Evolutionary conservation across 2,888 invertebrate species (phyloP), one percentile per base, ranked within the genome.

Genomic region (Pelosia muscerda): DNA sequence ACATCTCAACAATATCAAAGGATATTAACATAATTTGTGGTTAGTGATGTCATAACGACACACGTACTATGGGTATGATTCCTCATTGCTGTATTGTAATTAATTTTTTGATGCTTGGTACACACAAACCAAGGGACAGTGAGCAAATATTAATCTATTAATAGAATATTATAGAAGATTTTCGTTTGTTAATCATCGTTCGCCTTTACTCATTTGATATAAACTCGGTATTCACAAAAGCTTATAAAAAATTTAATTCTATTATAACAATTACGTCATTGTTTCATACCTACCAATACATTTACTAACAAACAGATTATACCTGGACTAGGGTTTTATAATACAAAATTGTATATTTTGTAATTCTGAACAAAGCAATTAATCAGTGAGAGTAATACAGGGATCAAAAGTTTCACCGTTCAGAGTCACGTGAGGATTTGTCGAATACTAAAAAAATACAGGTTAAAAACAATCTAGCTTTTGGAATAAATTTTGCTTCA

Each of bases 211-310:
- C 5, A 19, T 19, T 42, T 49, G 19, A 6, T 42, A 9, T 49
- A 9, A n/a, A 49, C 49, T n/a, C 49, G n/a, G n/a, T 49, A 8
- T 49, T 19, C 19, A 19, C 9, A 49, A n/a, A n/a, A 19, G 49
- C 1, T 19, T 19, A 19, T 8, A 42, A 76, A 69, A 72, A 22
- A 54, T 67, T 78, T 11, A 2, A 23, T 10, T 53, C 53, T 22
- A 15, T 13, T 15, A 38, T 38, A 15, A 38, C 38, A 38, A 42
- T 42, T 42, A 42, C 19, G 42, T 15, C 38, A 15, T 15, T 38
- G 38, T 6, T 42, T 10, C 2, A 34, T 34, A 13, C 11, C 8
- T 22, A 54, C 9, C 11, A 2, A 25, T 54, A 23, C 13, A 23
- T 26, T 19, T 15, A 15, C 25, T 55, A 19, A 15, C 13, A 55